Conservation (phyloP, 2,888 invertebrate genomes). For the Scaptomyza reducta region DNA sequence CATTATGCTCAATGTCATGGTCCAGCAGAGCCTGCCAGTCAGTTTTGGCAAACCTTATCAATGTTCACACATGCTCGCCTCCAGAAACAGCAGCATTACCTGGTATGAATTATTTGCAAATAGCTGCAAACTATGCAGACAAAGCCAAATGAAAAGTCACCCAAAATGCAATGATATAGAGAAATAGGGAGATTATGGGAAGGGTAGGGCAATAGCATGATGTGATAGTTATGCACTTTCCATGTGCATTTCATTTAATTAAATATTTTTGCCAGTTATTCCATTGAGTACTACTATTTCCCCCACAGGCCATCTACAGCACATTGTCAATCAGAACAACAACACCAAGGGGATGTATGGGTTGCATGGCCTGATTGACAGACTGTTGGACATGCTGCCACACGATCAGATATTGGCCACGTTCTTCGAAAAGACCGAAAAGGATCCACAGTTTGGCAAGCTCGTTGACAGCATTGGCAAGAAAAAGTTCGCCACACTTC, state of each 20-base stretch:
- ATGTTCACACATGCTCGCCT: conserved; percentile 43
- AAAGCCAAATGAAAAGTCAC: conserved; percentile 12
- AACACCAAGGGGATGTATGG: conserved; percentile 71
- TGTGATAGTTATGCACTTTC: conserved; percentile 7
- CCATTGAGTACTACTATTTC: conserved; percentile 7
- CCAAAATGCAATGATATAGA: background rate
- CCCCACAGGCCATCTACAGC: conserved; percentile 36
- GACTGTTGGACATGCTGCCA: conserved; percentile 81
- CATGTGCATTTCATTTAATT: conserved; percentile 50
- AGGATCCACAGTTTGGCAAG: conserved; percentile 81
- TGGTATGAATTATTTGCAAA: conserved; percentile 39
- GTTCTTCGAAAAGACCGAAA: conserved; percentile 83
- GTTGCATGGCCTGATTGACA: conserved; percentile 82
- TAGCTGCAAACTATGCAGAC: conserved; percentile 46
- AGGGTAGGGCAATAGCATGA: background rate
- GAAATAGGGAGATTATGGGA: too few species aligned
- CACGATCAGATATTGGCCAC: conserved; percentile 83
- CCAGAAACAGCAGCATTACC: conserved; percentile 25
- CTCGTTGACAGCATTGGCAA: conserved; percentile 82
- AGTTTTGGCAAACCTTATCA: conserved; percentile 33
- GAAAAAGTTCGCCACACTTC: conserved; percentile 78
- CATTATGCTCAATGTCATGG: conserved; percentile 60
- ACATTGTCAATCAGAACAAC: conserved; percentile 14
- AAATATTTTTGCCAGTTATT: conserved; percentile 46
- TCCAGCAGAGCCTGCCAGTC: conserved; percentile 20